Conservation (phyloP, 1,140 invertebrate species). For the Drosophila santomea region DNA sequence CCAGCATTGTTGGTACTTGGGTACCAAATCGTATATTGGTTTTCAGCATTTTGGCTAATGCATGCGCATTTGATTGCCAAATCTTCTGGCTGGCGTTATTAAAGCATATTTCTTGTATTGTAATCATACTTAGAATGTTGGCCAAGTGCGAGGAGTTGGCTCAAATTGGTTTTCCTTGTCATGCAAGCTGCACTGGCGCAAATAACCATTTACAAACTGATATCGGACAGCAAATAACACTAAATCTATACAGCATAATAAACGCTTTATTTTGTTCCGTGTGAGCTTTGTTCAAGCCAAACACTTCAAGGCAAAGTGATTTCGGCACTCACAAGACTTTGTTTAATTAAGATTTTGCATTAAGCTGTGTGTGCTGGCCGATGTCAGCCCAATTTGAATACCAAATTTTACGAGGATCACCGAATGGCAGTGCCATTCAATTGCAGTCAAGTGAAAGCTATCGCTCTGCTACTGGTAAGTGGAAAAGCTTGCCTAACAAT, state of each 20-base stretch:
- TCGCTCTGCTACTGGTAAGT: constrained; percentile 23
- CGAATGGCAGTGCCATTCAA: constrained; percentile 19
- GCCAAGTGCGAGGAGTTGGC: constrained; percentile 28
- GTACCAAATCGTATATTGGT: neutral
- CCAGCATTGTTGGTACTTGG: constrained; percentile 3
- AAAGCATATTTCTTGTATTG: constrained; percentile 62
- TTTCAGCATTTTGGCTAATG: constrained; percentile 36
- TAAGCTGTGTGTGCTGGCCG: neutral
- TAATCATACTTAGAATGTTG: constrained; percentile 61
- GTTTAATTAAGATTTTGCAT: constrained; percentile 38
- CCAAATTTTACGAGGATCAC: constrained; percentile 27
- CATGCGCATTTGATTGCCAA: constrained; percentile 66
- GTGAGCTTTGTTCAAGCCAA: constrained; percentile 11
- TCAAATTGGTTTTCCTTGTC: constrained; percentile 43
- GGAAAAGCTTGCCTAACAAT: constrained; percentile 30
- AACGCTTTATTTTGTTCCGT: constrained; percentile 1
- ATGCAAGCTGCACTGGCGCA: neutral
- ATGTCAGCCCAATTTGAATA: constrained; percentile 33
- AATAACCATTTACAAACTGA: neutral
- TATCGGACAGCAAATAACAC: neutral
- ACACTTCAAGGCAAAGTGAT: constrained; percentile 26
- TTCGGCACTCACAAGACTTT: constrained; percentile 21
- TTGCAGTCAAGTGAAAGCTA: constrained; percentile 32
- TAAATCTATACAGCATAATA: constrained; percentile 2
- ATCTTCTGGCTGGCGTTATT: constrained; percentile 60